Conservation (phyloP, 2,113 vertebrate species). For the Oceanites oceanicus region DNA sequence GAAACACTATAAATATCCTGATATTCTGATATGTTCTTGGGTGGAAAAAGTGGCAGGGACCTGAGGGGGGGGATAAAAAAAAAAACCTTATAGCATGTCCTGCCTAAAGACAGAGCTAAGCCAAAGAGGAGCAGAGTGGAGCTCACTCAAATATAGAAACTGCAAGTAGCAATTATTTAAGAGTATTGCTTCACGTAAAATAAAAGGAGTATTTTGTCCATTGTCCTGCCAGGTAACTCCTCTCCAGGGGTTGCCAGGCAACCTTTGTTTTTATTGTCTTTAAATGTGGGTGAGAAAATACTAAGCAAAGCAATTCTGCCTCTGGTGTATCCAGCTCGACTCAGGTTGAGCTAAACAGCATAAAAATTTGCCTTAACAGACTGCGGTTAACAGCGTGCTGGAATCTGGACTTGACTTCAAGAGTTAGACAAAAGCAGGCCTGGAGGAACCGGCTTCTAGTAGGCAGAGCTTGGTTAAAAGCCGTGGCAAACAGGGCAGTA, state of each 20-base stretch:
- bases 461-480: no score
- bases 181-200: background rate
- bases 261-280: background rate
- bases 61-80: background rate
- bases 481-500: background rate
- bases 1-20: background rate
- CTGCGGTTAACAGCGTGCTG: background rate
- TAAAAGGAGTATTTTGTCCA: background rate
- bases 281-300: background rate
- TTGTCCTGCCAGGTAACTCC: background rate
- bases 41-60: background rate
- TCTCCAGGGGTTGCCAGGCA: background rate
- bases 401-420: background rate
- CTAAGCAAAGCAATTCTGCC: background rate
- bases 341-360: background rate
- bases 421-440: background rate
- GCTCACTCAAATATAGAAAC: background rate
- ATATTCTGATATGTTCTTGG: background rate
- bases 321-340: background rate
- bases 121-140: background rate
- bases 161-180: background rate
- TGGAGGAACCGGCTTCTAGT: background rate
- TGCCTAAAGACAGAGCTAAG: background rate
- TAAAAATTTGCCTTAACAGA: rapidly evolving
- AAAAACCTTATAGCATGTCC: background rate